These are phyloP conservation scores for Poeciliopsis retropinna DNA, from an alignment of 2,113 vertebrate species.

Conservation along the genomic window DNA sequence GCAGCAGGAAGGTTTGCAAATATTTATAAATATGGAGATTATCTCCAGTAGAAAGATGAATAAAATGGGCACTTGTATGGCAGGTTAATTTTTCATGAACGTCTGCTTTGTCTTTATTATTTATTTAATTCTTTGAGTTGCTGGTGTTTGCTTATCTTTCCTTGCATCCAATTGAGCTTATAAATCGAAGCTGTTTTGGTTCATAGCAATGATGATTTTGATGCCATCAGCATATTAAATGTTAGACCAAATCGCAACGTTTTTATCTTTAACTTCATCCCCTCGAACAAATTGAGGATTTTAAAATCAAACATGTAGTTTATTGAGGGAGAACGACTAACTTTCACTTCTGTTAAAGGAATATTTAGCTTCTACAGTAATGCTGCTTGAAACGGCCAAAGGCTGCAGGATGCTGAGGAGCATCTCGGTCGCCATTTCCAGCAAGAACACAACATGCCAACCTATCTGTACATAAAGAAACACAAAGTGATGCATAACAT, in stretches of 20 bases:
- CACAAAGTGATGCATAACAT: conserved; percentile 55
- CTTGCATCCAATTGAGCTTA: background rate
- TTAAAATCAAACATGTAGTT: too few relatives aligned
- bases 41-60: background rate
- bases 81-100: background rate
- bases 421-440: conserved; percentile 43
- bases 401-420: conserved; percentile 28
- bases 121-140: background rate
- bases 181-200: background rate
- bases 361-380: background rate
- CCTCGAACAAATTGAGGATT: too few relatives aligned
- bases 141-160: background rate
- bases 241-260: background rate
- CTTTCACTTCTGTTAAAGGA: background rate
- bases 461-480: conserved; percentile 45
- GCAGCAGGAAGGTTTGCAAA: background rate
- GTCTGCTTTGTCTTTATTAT: background rate
- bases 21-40: background rate
- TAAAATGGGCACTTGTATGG: background rate
- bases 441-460: conserved; percentile 21
- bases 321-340: too few relatives aligned
- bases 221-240: background rate
- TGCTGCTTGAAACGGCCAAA: background rate
- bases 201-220: background rate
- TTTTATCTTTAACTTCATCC: background rate